Evolutionary conservation across 2,113 vertebrate genomes (phyloP).

Genomic region (Cricetomys ansorgei): DNA sequence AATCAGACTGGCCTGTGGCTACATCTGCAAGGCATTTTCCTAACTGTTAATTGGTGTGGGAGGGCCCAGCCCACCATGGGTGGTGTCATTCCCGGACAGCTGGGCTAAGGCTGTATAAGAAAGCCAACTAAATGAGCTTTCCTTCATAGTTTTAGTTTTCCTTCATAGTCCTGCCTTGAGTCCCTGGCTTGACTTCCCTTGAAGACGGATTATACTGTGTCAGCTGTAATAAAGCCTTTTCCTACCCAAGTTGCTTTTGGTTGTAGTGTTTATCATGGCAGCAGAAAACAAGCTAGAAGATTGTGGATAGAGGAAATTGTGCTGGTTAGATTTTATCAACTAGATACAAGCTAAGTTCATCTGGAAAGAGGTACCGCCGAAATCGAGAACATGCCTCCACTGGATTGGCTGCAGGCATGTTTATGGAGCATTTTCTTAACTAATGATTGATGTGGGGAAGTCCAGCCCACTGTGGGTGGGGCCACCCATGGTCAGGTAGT

Average conservation of each 20-base stretch:
- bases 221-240: background rate
- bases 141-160: background rate
- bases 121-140: background rate
- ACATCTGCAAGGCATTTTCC: background rate
- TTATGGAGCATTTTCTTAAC: background rate
- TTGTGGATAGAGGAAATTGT: background rate
- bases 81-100: background rate
- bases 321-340: background rate
- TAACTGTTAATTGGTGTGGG: background rate
- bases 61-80: background rate
- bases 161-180: background rate
- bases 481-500: background rate
- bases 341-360: background rate
- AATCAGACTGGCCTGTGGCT: background rate
- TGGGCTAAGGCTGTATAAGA: background rate
- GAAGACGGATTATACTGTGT: background rate
- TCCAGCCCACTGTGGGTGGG: background rate
- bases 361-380: background rate
- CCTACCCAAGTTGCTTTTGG: background rate
- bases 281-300: background rate
- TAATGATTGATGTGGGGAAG: background rate
- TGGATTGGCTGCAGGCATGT: background rate
- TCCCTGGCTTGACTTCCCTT: background rate
- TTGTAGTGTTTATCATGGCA: background rate
- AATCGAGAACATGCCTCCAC: background rate